Evolutionary conservation across 1,140 invertebrate species (phyloP), one percentile per base, ranked within the genome.

Genomic region (Lerema accius): DNA sequence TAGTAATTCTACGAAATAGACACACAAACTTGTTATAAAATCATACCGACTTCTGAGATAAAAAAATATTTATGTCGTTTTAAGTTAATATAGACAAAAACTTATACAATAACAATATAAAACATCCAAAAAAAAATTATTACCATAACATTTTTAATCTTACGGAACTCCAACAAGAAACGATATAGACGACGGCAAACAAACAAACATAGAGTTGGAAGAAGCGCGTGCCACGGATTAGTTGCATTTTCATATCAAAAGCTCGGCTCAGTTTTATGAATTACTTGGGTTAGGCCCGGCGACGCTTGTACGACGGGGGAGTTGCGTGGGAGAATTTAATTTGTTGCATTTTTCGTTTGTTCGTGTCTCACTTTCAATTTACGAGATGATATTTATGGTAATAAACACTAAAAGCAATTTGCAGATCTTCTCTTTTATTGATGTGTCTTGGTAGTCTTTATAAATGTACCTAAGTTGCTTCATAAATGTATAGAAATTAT

Each of bases 191-290:
- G 55, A 70, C 51, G 50, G 17, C 70, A 78, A 76, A 77, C 70
- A 80, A 74, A 80, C 76, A 76, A 76, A 77, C 73, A 78, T 63
- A 74, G 74, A 74, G 70, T 71, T 73, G 45, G 69, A 42, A 45
- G 49, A 53, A 51, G 73, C 84, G 84, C 87, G 87, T 88, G 87
- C 69, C 80, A 19, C 26, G 78, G 85, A 84, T 90, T 86, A 86
- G 74, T 50, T 69, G 75, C 69, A 90, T 90, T 90, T 88, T 90
- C 87, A 90, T 90, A 87, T 88, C 77, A 90, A 88, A 90, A 73
- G 81, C 60, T 58, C 66, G 53, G 71, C 77, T 80, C 72, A 76
- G 75, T 81, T 82, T 84, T 84, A 84, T 86, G 82, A 85, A 87
- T 88, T 82, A 81, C 76, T 83, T 71, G 71, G 69, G 76, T 81